A percentile compares a stretch with the other conserved stretches of the same genome.
Conservation (phyloP, 2,797 vertebrate genomes). For the Australoheros facetus region DNA sequence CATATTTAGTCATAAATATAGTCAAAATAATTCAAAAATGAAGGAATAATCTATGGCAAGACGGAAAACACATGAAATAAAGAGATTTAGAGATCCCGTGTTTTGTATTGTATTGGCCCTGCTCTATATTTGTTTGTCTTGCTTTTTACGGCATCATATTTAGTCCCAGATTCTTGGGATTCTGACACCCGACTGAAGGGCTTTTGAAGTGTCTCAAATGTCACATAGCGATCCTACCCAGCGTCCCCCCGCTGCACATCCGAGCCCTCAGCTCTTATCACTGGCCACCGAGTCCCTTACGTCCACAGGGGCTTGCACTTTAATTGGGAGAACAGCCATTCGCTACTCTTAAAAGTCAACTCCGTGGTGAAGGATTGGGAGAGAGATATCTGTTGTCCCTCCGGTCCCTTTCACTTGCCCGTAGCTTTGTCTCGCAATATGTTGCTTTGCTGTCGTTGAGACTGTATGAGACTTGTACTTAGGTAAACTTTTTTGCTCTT, state of each 20-base stretch:
- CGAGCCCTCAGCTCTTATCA: conserved; percentile 69
- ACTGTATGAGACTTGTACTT: conserved; percentile 15
- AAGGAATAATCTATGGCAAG: neutral
- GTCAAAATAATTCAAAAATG: neutral
- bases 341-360: conserved; percentile 70
- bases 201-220: conserved; percentile 78
- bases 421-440: conserved; percentile 19
- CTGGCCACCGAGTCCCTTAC: conserved; percentile 65
- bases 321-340: conserved; percentile 58
- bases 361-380: conserved; percentile 19
- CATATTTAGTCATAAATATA: neutral
- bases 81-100: neutral
- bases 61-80: neutral
- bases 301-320: conserved; percentile 64
- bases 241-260: conserved; percentile 53
- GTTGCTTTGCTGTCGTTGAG: conserved; percentile 6
- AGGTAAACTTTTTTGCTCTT: neutral
- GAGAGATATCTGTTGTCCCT: conserved; percentile 42
- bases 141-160: conserved; percentile 65
- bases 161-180: conserved; percentile 67
- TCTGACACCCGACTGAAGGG: conserved; percentile 76
- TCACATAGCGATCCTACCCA: conserved; percentile 60
- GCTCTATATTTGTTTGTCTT: conserved; percentile 61
- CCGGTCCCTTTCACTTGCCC: conserved; percentile 8
- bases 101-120: conserved; percentile 3